Evolutionary conservation across 2,888 invertebrate genomes (phyloP), one percentile per base, ranked within the genome.

Genomic region (Mimumesa dahlbomi): DNA sequence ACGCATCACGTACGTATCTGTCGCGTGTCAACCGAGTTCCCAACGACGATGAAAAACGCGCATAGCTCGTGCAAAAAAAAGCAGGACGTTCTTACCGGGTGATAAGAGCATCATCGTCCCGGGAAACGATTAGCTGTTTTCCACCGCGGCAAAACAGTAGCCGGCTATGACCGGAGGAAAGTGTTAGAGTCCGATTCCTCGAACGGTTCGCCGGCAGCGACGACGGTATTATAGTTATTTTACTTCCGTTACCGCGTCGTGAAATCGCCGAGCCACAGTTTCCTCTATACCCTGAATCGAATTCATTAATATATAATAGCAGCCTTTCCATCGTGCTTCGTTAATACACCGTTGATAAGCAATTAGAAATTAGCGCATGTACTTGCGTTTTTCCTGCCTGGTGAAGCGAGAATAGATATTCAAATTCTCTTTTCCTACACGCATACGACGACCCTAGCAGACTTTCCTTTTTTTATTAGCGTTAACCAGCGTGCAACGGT

Each of bases 221-320:
- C 40, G 18, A 19, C 40, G 18, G 40, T n/a, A 16, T 42, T 42
- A 16, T 16, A 42, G 40, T 16, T 18, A 40, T 13, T 40, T 16
- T 18, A 40, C 40, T 42, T 42, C 40, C 40, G 40, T 42, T 34
- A n/a, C 34, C 11, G 1, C 34, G 4, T 34, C 34, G n/a, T 34
- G 34, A 34, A 34, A 34, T 34, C n/a, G n/a, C 9, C 11, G 34
- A 9, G 2, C 34, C 1, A 4, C 1, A 7, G n/a, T 3, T 19
- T 19, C 9, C 29, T 13, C 7, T 48, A 13, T n/a, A n/a, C n/a
- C 6, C n/a, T 25, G 16, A 2, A 7, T 14, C 13, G 46, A 25
- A 7, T 48, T 9, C 29, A 7, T 48, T 48, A 29, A 25, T 29
- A 29, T 16, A 2, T 29, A 48, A 48, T 48, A 29, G 16, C 46